Evolutionary conservation across 2,797 vertebrate species (phyloP).

Genomic region (Alca torda): DNA sequence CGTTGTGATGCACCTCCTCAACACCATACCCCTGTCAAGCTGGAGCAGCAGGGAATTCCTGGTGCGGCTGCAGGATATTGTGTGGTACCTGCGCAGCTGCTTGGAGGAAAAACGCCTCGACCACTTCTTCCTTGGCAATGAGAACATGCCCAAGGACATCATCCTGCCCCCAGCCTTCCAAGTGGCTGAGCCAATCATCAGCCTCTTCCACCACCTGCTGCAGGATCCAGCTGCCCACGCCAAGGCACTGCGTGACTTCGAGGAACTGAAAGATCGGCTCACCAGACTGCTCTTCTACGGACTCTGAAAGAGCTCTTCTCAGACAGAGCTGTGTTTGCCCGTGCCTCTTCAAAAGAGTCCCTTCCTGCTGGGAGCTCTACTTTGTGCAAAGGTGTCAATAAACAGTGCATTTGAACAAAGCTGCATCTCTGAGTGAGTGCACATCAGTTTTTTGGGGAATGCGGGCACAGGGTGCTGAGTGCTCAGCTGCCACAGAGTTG

Average conservation of each 20-base stretch:
- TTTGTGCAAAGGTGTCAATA: not conserved
- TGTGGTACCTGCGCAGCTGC: not conserved
- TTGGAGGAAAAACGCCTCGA: not conserved
- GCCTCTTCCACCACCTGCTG: not conserved
- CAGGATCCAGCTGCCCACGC: not conserved
- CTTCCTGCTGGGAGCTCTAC: too few species aligned
- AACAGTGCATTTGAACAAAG: not conserved
- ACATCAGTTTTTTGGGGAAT: not conserved
- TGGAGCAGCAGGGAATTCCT: not conserved
- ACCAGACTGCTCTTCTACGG: not conserved
- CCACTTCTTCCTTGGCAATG: not conserved
- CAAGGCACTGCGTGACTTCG: not conserved
- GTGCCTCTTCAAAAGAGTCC: too few species aligned
- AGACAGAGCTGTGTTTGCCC: not conserved
- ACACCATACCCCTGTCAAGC: not conserved
- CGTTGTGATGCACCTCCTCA: too few species aligned
- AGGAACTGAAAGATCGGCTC: not conserved
- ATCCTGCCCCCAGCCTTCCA: not conserved
- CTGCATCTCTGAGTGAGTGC: not conserved
- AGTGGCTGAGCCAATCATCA: not conserved
- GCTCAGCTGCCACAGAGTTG: not conserved
- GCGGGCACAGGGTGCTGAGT: not conserved
- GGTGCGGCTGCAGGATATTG: not conserved
- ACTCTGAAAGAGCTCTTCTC: not conserved
- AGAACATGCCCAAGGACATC: not conserved